Base-by-base conservation (phyloP, 2,797 vertebrate species). In the Siniperca undulata region DNA sequence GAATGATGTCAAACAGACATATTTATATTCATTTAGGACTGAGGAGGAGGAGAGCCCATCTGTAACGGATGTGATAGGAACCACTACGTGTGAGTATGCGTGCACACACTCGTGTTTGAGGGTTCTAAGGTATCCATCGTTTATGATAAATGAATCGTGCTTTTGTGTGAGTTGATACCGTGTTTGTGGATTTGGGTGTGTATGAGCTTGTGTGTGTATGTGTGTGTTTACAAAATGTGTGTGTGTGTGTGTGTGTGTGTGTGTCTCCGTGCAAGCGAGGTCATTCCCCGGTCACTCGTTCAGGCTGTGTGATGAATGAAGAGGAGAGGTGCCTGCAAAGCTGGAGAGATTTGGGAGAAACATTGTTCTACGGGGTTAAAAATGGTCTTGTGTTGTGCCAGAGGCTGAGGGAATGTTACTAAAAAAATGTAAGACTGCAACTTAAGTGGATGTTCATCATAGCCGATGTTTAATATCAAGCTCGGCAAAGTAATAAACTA, bases 41-140 rank as follows among this genome's bases (percentile, higher is more conserved):
- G 88, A 92, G 91, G 92, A 93, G 93, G 94, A 95, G 93, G 94
- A 94, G 92, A 95, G 91, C 82, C 93, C 93, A 95, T 95, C 94
- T 95, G 94, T 94, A 95, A 95, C 94, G 91, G 94, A 94, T 96
- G 96, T 94, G 96, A 96, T 94, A 91, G 93, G 89, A 93, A 74
- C 86, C 10, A 80, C 87, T 70, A 85, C n/a, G 89, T 87, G 84
- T 85, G 92, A 81, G 86, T 70, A 88, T 90, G 86, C 46, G 42
- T 71, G 71, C 65, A 40, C 81, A 84, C 80, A 81, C 16, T 83
- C 79, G 55, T 86, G 90, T 89, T 90, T 42, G 82, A 88, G 93
- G 90, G 91, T 89, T 94, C 88, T 86, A 90, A 93, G 94, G 93
- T 93, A 94, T 95, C 94, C 93, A 93, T 94, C 91, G 91, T 90